Evolutionary conservation across 2,113 vertebrate genomes (phyloP), one percentile per base, ranked within the genome.

Genomic region (Sterrhoptilus dennistouni): DNA sequence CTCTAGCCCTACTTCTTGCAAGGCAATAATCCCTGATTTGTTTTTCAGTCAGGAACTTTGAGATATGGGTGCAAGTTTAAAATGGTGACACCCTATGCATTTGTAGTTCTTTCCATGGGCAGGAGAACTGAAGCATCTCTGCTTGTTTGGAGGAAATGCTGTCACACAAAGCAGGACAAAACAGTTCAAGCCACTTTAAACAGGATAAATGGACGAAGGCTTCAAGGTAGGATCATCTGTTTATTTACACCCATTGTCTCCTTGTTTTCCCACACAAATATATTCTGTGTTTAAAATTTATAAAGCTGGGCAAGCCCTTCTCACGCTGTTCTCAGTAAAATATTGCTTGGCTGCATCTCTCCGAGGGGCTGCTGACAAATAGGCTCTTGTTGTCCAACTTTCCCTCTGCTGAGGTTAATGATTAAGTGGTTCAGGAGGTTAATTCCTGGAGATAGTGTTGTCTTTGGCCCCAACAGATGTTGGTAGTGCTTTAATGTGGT

Each of bases 401-500:
- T 98, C 98, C 97, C 98, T 97, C 97, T 97, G 97, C 97, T 87
- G 97, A 98, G 98, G 98, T 99, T 99, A 99, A 99, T 99, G 99
- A 99, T 99, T 99, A 98, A 97, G 98, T 98, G 97, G 99, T 99
- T 99, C 97, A 98, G 98, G 97, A 98, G 98, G 98, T 99, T 99
- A 99, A 99, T 98, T 98, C 98, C 98, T 98, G 96, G 97, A 98
- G 98, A 98, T 99, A 98, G 98, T 97, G 98, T 98, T 99, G 99
- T 99, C 98, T 99, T 98, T 98, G 96, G 98, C 98, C 97, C 96
- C 97, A 99, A 99, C 99, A 99, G 99, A 99, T 99, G 99, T 99
- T 99, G 98, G 98, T 98, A 97, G 98, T 97, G 98, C 98, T 99
- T 99, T 99, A 99, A 99, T 99, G 98, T 98, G 98, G 99, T 99